These are phyloP conservation scores for Dinothrombium tinctorium DNA, from an alignment of 1,140 invertebrate species.

Conservation along the genomic window DNA sequence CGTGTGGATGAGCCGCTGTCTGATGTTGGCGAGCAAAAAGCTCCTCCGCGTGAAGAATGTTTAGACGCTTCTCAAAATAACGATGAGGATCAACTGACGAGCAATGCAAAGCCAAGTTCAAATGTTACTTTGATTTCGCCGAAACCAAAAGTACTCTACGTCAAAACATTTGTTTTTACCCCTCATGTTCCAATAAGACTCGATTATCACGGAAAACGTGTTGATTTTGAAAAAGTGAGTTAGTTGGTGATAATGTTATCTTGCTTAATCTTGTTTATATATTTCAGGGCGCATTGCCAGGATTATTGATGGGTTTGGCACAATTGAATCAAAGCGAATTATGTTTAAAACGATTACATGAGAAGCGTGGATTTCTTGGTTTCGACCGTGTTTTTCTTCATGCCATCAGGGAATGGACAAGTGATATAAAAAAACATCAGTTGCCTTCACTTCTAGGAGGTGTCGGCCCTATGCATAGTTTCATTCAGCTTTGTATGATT, in stretches of 20 bases:
- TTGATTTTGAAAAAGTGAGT: constrained; percentile 47
- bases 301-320: constrained; percentile 64
- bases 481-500: constrained; percentile 60
- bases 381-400: constrained; percentile 55
- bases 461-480: constrained; percentile 64
- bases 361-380: constrained; percentile 51
- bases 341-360: constrained; percentile 49
- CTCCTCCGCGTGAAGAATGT: too few species aligned
- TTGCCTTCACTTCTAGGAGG: constrained; percentile 71
- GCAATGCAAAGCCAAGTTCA: too few species aligned
- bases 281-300: constrained; percentile 37
- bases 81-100: too few species aligned
- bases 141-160: constrained; percentile 12
- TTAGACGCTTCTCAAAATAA: too few species aligned
- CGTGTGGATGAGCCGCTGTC: too few species aligned
- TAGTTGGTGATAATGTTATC: constrained; percentile 1
- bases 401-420: constrained; percentile 63
- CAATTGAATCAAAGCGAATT: constrained; percentile 77
- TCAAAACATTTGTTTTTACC: constrained; percentile 54
- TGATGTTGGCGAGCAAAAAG: too few species aligned
- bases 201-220: constrained; percentile 74
- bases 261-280: not conserved
- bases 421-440: constrained; percentile 80
- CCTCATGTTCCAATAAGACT: constrained; percentile 67
- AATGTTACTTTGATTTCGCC: not conserved